Conservation (phyloP, 2,888 invertebrate species). For the Limnephilus auricula region DNA sequence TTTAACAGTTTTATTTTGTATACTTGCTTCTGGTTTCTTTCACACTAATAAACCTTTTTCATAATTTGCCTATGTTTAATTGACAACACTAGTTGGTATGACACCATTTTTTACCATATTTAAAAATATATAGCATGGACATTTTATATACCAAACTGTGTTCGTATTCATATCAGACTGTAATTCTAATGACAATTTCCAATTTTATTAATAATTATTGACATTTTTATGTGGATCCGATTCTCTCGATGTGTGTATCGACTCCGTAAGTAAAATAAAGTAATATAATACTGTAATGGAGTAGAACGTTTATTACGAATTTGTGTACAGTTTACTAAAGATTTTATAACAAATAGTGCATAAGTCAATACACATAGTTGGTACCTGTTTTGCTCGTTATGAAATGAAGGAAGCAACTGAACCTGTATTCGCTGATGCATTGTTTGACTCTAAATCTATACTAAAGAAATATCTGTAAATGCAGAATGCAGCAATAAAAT, state of each 20-base stretch:
- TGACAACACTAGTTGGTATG: slow-evolving; percentile 36
- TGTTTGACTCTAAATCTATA: slow-evolving; percentile 32
- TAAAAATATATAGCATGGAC: slow-evolving; percentile 38
- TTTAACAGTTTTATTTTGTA: background rate
- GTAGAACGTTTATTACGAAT: slow-evolving; percentile 61
- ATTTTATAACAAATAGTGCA: slow-evolving; percentile 34
- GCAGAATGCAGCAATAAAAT: slow-evolving; percentile 63
- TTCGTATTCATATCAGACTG: slow-evolving; percentile 65
- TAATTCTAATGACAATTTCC: slow-evolving; percentile 51
- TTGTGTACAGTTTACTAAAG: slow-evolving; percentile 64
- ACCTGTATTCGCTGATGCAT: slow-evolving; percentile 28
- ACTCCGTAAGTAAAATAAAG: slow-evolving; percentile 45
- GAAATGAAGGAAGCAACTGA: background rate
- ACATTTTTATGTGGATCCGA: slow-evolving; percentile 49
- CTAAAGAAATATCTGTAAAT: slow-evolving; percentile 55
- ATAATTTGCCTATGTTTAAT: background rate
- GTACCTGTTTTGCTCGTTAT: background rate
- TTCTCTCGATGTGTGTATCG: slow-evolving; percentile 51
- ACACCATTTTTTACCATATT: slow-evolving; percentile 14
- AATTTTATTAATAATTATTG: slow-evolving; percentile 48
- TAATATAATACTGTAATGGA: slow-evolving; percentile 30
- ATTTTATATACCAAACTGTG: slow-evolving; percentile 65
- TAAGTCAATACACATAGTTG: background rate
- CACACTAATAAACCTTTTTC: background rate
- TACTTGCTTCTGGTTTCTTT: background rate